Base-by-base conservation (phyloP, 2,888 invertebrate genomes). In the Eupithecia subumbrata region DNA sequence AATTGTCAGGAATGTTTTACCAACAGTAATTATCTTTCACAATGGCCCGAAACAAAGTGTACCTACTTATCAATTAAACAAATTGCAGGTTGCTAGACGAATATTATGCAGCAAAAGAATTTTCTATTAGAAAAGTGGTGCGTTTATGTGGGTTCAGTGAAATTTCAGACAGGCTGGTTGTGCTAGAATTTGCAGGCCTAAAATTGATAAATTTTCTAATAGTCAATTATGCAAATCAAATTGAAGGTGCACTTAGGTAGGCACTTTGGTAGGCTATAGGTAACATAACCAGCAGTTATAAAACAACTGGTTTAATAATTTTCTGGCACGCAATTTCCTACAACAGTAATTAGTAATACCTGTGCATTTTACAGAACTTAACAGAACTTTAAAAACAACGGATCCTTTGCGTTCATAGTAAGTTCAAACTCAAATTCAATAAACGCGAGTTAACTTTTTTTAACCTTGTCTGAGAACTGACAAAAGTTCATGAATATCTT, bases 181-280 rank as follows among this genome's bases (percentile, higher is more conserved):
- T 25, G 60, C 25, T 12, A 18, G 79, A 75, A 79, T 79, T 84
- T 74, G 74, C 79, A 25, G 83, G 80, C 81, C 74, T 84, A 77
- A 82, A 84, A 85, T 84, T 86, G 83, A 86, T 87, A 83, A 82
- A 25, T 81, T 80, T 82, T 79, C 79, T 75, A 84, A 80, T 79
- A 81, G 80, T 76, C 83, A 78, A 80, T 81, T 85, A 89, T 88
- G 89, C 84, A 88, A 89, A 89, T 88, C 77, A 83, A 86, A 85
- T 82, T 79, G 82, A 84, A 87, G 85, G 85, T 87, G 82, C 79
- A 81, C 84, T 60, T 84, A 81, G 84, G 84, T 56, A 56, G 56
- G 12, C 84, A 22, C n/a, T n/a, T n/a, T n/a, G n/a, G n/a, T 60
- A 60, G 25, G 14, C 60, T 60, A 25, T 60, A 30, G 30, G 30